Evolutionary conservation across 2,113 vertebrate genomes (phyloP), one percentile per base, ranked within the genome.

Genomic region (Strigops habroptila): DNA sequence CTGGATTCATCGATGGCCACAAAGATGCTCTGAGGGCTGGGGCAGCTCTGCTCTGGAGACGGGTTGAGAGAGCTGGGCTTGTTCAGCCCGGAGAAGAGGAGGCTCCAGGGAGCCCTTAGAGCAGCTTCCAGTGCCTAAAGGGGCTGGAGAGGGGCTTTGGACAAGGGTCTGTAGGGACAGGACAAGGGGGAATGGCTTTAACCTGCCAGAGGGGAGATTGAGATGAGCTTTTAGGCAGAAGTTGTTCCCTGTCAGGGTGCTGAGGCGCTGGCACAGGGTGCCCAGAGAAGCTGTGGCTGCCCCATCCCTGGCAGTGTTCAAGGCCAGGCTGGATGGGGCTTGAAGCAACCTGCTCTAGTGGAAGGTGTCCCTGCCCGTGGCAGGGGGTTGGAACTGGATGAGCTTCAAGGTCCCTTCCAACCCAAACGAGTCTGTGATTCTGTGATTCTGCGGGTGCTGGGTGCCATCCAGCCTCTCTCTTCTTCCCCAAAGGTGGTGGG

Each of bases 401-500:
- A 59, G 33, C 21, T 59, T 59, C 23, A 59, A 59, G 21, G 33
- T n/a, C 57, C 22, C 22, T 35, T 35, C 33, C 57, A 35, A 24
- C 57, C 22, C 22, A 59, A 35, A 59, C 57, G 22, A 24, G 14
- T 10, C 14, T 39, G 39, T 39, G 46, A 31, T 77, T 43, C 23
- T 39, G 39, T 39, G 46, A 31, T 77, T 43, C 23, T 1, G 3
- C 2, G 1, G 0, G 35, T 10, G 33, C 64, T 31, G 67, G 24
- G 12, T 70, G 41, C 23, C 22, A 74, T 9, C 33, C 2, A 2
- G 35, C 21, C 7, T 77, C 71, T 67, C 5, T 0, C 25, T 90
- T 84, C 37, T 59, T 69, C 64, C 46, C 77, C 51, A 0, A 53
- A 97, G 95, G 96, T 96, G 81, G 95, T 97, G 83, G 95, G 95